A percentile compares a stretch with the other conserved stretches of the same genome.
Evolutionary conservation across 2,797 vertebrate genomes (phyloP).

Genomic region (Mycteria americana): DNA sequence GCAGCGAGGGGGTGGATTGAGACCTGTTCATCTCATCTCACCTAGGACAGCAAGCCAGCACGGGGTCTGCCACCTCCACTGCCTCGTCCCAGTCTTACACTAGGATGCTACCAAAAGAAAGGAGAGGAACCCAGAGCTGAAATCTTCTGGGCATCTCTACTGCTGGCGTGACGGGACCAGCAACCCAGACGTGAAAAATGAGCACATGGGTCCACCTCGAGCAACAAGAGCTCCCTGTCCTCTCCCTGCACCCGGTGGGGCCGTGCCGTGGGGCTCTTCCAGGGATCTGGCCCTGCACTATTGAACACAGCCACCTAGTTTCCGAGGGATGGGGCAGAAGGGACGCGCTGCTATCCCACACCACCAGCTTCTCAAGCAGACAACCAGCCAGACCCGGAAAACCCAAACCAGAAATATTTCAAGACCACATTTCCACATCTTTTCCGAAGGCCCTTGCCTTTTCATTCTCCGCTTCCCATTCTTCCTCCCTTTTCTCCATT

Average conservation of each 20-base stretch:
- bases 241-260: too few relatives aligned
- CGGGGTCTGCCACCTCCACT: fast-evolving
- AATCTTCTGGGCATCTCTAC: neutral
- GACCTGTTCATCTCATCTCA: neutral
- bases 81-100: neutral
- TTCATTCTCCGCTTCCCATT: neutral
- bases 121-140: neutral
- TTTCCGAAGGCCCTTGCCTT: neutral
- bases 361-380: neutral
- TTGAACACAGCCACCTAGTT: neutral
- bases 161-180: neutral
- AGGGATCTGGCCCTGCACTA: neutral
- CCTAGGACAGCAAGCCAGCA: neutral
- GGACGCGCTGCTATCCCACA: too few relatives aligned
- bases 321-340: neutral
- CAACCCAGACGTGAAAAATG: neutral
- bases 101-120: neutral
- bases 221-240: neutral
- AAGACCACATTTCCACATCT: neutral
- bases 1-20: neutral
- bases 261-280: neutral
- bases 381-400: neutral
- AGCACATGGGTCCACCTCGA: fast-evolving
- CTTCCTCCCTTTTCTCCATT: neutral
- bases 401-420: neutral